Conservation (phyloP, 2,113 vertebrate species). For the Bambusicola thoracicus region DNA sequence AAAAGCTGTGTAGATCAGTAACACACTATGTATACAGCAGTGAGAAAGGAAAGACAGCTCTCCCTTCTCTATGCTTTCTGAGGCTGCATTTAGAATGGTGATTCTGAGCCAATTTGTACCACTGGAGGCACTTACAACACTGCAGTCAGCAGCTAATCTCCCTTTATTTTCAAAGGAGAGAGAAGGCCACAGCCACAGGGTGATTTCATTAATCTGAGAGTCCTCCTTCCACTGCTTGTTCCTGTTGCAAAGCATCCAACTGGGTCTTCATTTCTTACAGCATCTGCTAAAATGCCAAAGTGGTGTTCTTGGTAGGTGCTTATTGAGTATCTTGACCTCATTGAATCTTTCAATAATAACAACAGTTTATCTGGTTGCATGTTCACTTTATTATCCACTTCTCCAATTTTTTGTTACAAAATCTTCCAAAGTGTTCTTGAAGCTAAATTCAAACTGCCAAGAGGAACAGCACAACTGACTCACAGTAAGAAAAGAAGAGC, state of each 20-base stretch:
- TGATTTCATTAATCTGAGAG: neutral
- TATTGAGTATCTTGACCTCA: neutral
- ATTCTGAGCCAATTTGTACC: neutral
- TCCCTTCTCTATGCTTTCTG: neutral
- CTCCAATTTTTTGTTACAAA: neutral
- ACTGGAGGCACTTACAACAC: neutral
- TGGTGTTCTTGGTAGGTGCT: neutral
- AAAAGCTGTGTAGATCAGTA: neutral
- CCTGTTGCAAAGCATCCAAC: neutral
- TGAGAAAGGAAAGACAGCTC: neutral
- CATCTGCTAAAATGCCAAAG: neutral
- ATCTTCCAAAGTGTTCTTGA: neutral
- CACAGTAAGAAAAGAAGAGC: fast-evolving
- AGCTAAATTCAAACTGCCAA: neutral
- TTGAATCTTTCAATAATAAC: neutral
- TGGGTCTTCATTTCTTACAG: neutral
- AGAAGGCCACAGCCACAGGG: neutral
- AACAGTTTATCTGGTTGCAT: neutral
- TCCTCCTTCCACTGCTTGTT: neutral
- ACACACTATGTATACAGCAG: neutral
- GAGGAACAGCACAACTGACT: neutral
- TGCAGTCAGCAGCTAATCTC: neutral
- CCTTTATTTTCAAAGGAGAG: neutral
- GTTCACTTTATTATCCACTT: neutral
- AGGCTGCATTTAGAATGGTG: neutral